Base-by-base conservation (phyloP, 2,888 invertebrate genomes). In the Volucella bombylans region DNA sequence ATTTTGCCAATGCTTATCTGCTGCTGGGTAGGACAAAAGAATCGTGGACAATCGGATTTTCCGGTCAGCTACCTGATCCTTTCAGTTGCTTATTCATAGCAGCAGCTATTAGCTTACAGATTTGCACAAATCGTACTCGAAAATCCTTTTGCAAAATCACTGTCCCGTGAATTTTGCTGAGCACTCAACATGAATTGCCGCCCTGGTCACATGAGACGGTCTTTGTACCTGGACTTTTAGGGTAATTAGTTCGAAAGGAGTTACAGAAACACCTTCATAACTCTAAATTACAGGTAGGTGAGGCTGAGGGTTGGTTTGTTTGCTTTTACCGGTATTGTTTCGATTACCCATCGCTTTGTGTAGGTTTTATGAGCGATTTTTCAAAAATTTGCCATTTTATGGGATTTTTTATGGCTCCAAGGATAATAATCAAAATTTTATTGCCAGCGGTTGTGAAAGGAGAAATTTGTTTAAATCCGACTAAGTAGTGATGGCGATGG, bases 351-450 rank as follows among this genome's bases (percentile, higher is more conserved):
- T 64, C 54, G 45, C 69, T 55, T 79, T 85, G 76, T 85, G 31
- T 47, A 10, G 4, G 55, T 54, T 76, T 81, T 85, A 85, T 52
- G 71, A 73, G 45, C 65, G 49, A 85, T 76, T 80, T 80, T 82
- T n/a, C 45, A 82, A 80, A 73, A 80, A 73, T 80, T 45, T 76
- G 67, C 74, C 67, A 41, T 67, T 74, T 80, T 81, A 67, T 54
- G 73, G 67, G 59, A 49, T 49, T 67, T 72, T 80, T 76, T 80
- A 80, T 64, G 38, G 50, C 71, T 47, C 49, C 62, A 74, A 72
- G 81, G 73, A 80, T 80, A 85, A 80, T 83, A 83, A 83, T 83
- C 83, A 79, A 52, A 83, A 76, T 71, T 85, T 85, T 73, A 85
- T 85, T 72, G 61, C 68, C 57, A 61, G 43, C 65, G 67, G 65